Base-by-base conservation (phyloP, 2,113 vertebrate species). In the Enhydra lutris region DNA sequence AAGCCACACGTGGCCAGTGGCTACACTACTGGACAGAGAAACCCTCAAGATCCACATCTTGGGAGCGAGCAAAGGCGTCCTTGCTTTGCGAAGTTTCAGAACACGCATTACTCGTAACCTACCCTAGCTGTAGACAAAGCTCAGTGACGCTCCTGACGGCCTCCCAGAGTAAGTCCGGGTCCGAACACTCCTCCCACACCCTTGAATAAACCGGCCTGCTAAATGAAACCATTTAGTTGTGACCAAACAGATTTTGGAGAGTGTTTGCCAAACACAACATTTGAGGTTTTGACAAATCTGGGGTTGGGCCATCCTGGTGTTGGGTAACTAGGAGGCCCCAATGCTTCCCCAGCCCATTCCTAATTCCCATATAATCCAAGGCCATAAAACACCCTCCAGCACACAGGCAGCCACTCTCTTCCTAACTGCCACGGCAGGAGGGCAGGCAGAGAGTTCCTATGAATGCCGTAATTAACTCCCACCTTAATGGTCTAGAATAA, bases 401-500 rank as follows among this genome's bases (percentile, higher is more conserved):
- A 71, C 71, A 89, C 71, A 57, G 26, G 81, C 31, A 36, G 79
- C 61, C 82, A 45, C 93, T 89, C 76, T 93, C 69, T 34, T 82
- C 90, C 83, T 95, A 95, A 94, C 47, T 74, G 87, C 73, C n/a
- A 24, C 14, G 67, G 93, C 79, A 86, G 83, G 59, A 97, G 90
- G 82, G 87, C 82, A 71, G 2, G 26, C 6, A 36, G 82, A 81
- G 59, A 89, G 91, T 82, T 73, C 95, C 67, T 39, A 11, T 6
- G 29, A 50, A 36, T 15, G 67, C 20, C 47, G 50, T 82, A 81
- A 96, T 67, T 89, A 95, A 79, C 96, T 91, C 86, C 55, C 89
- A 89, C 89, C 88, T 96, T 82, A 85, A 86, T 59, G 24, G 84
- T 59, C 69, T 59, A 79, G 73, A 97, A 94, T 94, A 42, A 96